Evolutionary conservation across 2,888 invertebrate genomes (phyloP).

Genomic region (Helicoverpa assulta): DNA sequence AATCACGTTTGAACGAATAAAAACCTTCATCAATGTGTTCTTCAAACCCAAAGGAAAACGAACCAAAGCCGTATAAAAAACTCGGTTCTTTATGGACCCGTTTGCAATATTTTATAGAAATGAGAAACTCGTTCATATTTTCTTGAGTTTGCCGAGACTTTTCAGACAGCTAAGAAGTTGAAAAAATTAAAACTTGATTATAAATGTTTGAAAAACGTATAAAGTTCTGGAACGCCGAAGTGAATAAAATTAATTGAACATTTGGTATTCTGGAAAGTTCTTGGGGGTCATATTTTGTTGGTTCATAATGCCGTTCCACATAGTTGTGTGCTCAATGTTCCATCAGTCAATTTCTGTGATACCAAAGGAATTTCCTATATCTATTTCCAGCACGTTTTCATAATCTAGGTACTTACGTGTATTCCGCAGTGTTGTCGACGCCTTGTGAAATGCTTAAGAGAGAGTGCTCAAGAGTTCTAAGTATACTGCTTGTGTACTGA

Average conservation of each 20-base stretch:
- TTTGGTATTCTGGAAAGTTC: constrained; percentile 29
- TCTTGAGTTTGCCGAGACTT: constrained; percentile 17
- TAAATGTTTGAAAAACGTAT: constrained; percentile 33
- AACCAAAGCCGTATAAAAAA: constrained; percentile 22
- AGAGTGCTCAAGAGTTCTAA: no score
- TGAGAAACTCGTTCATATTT: constrained; percentile 47
- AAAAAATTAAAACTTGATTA: constrained; percentile 45
- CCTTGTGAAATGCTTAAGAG: not conserved
- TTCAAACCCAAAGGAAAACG: constrained; percentile 11
- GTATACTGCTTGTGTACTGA: not conserved
- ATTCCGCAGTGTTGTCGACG: not conserved
- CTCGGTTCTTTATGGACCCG: constrained; percentile 23
- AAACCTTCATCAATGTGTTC: constrained; percentile 28
- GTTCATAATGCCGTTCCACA: constrained; percentile 1
- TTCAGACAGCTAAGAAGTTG: constrained; percentile 41
- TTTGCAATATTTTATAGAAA: constrained; percentile 50
- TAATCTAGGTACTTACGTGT: not conserved
- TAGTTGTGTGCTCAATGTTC: not conserved
- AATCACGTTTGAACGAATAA: constrained; percentile 8
- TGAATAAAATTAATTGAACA: constrained; percentile 44
- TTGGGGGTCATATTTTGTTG: constrained; percentile 16
- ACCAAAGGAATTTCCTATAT: not conserved
- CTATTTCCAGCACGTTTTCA: not conserved
- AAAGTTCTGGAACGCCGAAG: constrained; percentile 28
- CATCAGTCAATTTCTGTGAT: constrained; percentile 4